Evolutionary conservation across 2,888 invertebrate species (phyloP), one percentile per base, ranked within the genome.

Genomic region (Drosophila paranaensis): DNA sequence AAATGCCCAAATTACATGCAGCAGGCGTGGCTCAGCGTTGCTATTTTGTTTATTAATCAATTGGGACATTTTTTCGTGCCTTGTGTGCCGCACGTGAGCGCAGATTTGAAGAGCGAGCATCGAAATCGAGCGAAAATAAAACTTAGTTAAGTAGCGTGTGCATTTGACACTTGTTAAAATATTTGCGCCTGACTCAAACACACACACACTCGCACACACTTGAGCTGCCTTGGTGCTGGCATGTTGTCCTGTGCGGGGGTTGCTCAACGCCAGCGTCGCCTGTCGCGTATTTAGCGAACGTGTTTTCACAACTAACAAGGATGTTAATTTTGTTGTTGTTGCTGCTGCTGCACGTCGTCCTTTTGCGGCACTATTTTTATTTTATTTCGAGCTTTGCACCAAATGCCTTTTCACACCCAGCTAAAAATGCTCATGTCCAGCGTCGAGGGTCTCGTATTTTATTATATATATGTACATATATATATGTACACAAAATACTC

Each of bases 121-220:
- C 54, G 43, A 63, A 30, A n/a, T 40, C 10, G n/a, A 35, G 56
- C 39, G 48, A 60, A 55, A 54, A 40, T 53, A 57, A 50, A 63
- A 77, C 63, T 77, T 79, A 83, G 88, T 86, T 91, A 91, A 93
- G 91, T 91, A 93, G 91, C 93, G 93, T 93, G 93, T 93, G 93
- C 91, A 92, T 93, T 91, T 93, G 93, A 92, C 93, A 93, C 92
- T 93, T 93, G 93, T 92, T 92, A 92, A 92, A 93, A 93, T 93
- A 93, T 93, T 92, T 92, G 91, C 91, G 82, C 88, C 88, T 87
- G 84, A 82, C 83, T 77, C 74, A 50, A 64, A 74, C 81, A 80
- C 40, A 69, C 68, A 55, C 60, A 20, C 20, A 20, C 20, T 20
- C 20, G 20, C 20, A 20, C 20, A 67, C 74, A 81, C 79, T 79